Base-by-base conservation (phyloP, 2,888 invertebrate species). In the Endotricha flammealis region DNA sequence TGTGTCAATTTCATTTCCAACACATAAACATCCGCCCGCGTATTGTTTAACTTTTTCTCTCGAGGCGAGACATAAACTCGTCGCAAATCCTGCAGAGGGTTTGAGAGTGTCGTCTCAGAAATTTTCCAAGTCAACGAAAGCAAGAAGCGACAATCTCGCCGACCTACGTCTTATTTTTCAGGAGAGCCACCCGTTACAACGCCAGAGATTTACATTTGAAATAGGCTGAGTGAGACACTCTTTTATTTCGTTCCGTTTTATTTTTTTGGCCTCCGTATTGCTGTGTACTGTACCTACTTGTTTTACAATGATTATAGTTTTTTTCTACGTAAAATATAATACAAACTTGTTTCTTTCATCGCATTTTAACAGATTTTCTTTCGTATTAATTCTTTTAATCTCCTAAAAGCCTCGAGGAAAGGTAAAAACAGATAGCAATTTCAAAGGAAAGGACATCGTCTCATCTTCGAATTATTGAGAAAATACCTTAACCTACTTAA, bases 171-270 rank as follows among this genome's bases (percentile, higher is more conserved):
- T 80, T 78, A 76, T 79, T 78, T 73, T 75, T 71, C 70, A 64
- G 63, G 55, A 64, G 64, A 72, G 63, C 53, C 69, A 65, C 71
- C 71, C 75, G 73, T 75, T 78, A 79, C 78, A 71, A 65, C 70
- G 73, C 59, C 70, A 64, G 64, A 76, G 76, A 81, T 81, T 81
- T 81, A 79, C 79, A 80, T 81, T 80, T 71, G 70, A 74, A 80
- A 74, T 74, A 72, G 72, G 71, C 71, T 61, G 67, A 69, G 64
- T 61, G 67, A 69, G 64, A 63, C 61, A 63, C 66, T 68, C 64
- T 73, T 76, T 74, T 76, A 73, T 80, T 74, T 68, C 52, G 53
- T 50, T 57, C 43, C 51, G 46, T 64, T 69, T 68, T 73, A 63
- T 64, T 74, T 72, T 67, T 67, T 65, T 41, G 59, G 49, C 54